These are phyloP conservation scores for Nesometra sesokonis DNA, from an alignment of 35 echinoderm and acorn worm species.

Conservation along the genomic window DNA sequence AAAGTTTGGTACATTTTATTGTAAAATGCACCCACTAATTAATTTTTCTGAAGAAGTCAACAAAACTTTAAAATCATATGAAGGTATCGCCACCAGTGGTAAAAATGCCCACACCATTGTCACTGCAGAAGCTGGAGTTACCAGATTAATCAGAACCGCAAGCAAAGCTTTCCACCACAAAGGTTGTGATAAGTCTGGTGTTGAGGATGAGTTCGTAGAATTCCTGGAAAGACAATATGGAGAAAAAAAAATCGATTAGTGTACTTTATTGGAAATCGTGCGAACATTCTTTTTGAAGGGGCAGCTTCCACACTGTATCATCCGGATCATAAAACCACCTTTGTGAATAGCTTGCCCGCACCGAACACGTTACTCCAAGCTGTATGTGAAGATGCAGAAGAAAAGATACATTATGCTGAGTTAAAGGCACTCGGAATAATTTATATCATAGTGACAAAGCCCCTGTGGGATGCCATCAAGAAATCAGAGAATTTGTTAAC, in stretches of 20 bases:
- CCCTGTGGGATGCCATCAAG: too few relatives aligned
- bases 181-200: slow-evolving; percentile 25
- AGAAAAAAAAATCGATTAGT: slow-evolving; percentile 10
- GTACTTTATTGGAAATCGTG: slow-evolving; percentile 26
- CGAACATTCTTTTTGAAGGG: slow-evolving; percentile 34
- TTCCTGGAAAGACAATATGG: slow-evolving; percentile 10
- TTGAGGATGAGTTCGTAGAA: slow-evolving; percentile 28
- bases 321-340: too few relatives aligned
- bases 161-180: slow-evolving; percentile 46
- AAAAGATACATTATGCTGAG: slow-evolving; percentile 16
- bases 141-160: slow-evolving; percentile 27
- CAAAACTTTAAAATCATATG: slow-evolving; percentile 31
- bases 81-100: slow-evolving; percentile 19
- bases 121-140: slow-evolving; percentile 28
- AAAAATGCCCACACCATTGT: slow-evolving; percentile 15
- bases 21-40: slow-evolving; percentile 38
- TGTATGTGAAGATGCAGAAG: slow-evolving; percentile 13
- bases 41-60: slow-evolving; percentile 38
- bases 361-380: slow-evolving; percentile 20
- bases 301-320: too few relatives aligned
- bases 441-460: not conserved
- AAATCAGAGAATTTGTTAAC: slow-evolving; percentile 1
- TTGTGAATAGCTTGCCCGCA: slow-evolving; percentile 2
- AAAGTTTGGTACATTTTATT: slow-evolving; percentile 23
- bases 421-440: slow-evolving; percentile 22